These are phyloP conservation scores for Dasypolia templi DNA, from an alignment of 2,888 invertebrate species.

Conservation along the genomic window DNA sequence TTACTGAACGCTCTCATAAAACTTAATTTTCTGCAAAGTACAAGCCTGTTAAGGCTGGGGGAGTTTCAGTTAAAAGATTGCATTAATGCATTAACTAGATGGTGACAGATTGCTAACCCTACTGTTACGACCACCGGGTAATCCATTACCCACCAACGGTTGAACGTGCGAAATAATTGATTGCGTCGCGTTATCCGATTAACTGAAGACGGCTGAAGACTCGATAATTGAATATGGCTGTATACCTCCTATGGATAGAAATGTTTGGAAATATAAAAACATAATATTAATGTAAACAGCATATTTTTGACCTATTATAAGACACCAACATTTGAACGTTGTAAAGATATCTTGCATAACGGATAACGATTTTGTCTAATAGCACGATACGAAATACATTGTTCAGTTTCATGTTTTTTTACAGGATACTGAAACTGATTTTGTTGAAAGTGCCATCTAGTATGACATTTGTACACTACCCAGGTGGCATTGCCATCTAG, in stretches of 20 bases:
- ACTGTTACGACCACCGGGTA: constrained; percentile 47
- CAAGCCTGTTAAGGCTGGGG: constrained; percentile 3
- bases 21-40: constrained; percentile 46
- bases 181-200: constrained; percentile 49
- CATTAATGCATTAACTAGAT: constrained; percentile 64
- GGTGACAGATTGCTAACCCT: constrained; percentile 63
- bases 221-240: constrained; percentile 2
- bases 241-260: not conserved
- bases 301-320: not conserved
- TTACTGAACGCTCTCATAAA: constrained; percentile 10
- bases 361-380: not conserved
- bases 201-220: constrained; percentile 27
- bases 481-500: constrained; percentile 18
- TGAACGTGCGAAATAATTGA: constrained; percentile 58
- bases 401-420: not conserved
- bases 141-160: constrained; percentile 63
- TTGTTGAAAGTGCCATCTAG: constrained; percentile 33
- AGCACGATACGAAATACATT: not conserved
- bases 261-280: not conserved
- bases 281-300: too few species aligned
- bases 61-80: constrained; percentile 58
- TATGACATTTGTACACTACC: not conserved
- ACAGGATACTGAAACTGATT: too few species aligned
- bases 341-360: not conserved
- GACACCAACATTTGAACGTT: not conserved